Conservation (phyloP, 2,797 vertebrate species). For the Helostoma temminkii region DNA sequence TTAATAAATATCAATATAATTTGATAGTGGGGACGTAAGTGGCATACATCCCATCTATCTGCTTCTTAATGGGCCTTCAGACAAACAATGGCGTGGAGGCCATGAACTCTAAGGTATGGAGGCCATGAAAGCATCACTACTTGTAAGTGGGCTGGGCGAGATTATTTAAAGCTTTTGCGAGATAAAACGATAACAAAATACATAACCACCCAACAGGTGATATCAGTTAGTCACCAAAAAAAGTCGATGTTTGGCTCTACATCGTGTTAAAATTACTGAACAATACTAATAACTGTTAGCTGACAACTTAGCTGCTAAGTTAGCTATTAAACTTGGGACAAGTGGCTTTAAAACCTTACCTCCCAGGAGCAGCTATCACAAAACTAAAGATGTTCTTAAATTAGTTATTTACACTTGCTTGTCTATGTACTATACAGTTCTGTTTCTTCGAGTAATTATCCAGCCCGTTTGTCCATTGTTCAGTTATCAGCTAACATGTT, state of each 20-base stretch:
- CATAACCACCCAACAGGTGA: not conserved
- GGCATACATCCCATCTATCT: conserved; percentile 8
- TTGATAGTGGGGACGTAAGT: not conserved
- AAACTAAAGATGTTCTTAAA: not conserved
- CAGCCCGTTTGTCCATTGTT: conserved; percentile 68
- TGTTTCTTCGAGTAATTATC: not conserved
- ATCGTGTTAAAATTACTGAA: not conserved
- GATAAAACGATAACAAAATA: conserved; percentile 4
- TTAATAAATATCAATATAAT: not conserved
- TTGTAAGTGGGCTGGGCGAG: conserved; percentile 29
- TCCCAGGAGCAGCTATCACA: conserved; percentile 20
- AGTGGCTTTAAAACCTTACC: conserved; percentile 54
- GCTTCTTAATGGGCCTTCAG: conserved; percentile 49
- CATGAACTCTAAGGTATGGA: conserved; percentile 71
- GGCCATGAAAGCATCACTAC: conserved; percentile 68
- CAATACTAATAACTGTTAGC: conserved; percentile 17
- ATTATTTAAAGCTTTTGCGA: not conserved
- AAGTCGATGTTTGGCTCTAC: not conserved
- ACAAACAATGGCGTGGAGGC: conserved; percentile 81
- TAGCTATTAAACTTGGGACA: conserved; percentile 52
- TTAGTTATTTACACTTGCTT: fast-evolving
- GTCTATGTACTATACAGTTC: not conserved
- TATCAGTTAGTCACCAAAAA: not conserved
- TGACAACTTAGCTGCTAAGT: conserved; percentile 32
- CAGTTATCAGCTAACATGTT: conserved; percentile 57